Percentiles rank a stretch among this genome's conserved stretches.
phyloP scores from a whole-genome alignment of 2,113 vertebrate species.

The Xenopus tropicalis region UCB_Xtro_10.0 CM004448.2:56828001-56828500 shows the following conservation, averaged over 20 bases:
- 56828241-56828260: conserved; percentile 22
- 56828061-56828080: conserved; percentile 11
- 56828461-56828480: too few relatives aligned
- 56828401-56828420: too few relatives aligned
- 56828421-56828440: too few relatives aligned
- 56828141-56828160: conserved; percentile 5
- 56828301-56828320: conserved; percentile 1
- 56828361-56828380: not conserved
- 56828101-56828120: conserved; percentile 1
- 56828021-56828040: conserved; percentile 1
- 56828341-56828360: conserved; percentile 1
- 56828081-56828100: not conserved
- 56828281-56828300: conserved; percentile 6
- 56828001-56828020: not conserved
- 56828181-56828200: conserved; percentile 19
- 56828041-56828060: conserved; percentile 14
- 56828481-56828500: too few relatives aligned
- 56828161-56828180: conserved; percentile 12
- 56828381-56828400: too few relatives aligned
- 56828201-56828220: conserved; percentile 28
- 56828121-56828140: conserved; percentile 1
- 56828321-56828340: not conserved
- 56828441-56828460: too few relatives aligned
- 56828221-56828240: conserved; percentile 17
- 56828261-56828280: conserved; percentile 6